Evolutionary conservation across 2,113 vertebrate species (phyloP).

Genomic region (Corynorhinus townsendii): DNA sequence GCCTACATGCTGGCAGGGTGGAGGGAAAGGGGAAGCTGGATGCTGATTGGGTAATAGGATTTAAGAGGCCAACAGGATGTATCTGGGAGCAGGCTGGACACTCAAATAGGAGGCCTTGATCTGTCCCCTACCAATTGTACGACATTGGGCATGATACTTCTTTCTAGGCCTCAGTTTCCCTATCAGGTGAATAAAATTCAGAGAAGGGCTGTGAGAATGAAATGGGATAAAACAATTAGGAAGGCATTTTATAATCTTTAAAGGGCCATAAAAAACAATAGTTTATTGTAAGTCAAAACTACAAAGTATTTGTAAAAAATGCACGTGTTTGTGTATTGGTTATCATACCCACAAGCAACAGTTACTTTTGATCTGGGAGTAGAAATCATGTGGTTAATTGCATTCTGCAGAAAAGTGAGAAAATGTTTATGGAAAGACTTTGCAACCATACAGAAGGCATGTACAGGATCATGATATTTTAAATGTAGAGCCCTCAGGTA

Average conservation of each 20-base stretch:
- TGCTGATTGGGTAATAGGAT: conserved; percentile 3
- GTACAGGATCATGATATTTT: not conserved
- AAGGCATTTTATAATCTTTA: not conserved
- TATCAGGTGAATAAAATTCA: not conserved
- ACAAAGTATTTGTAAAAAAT: conserved; percentile 3
- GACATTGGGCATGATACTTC: not conserved
- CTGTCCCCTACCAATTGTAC: not conserved
- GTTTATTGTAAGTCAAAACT: not conserved
- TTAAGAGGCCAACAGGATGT: not conserved
- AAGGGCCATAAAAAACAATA: not conserved
- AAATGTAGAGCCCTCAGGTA: not conserved
- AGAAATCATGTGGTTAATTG: not conserved
- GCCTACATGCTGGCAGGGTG: not conserved
- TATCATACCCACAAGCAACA: not conserved
- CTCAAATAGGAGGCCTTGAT: not conserved
- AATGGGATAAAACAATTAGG: not conserved
- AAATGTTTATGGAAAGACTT: conserved; percentile 12
- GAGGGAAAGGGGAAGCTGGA: not conserved
- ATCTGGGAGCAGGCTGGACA: not conserved
- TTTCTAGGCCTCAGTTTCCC: conserved; percentile 36
- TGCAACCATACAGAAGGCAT: not conserved
- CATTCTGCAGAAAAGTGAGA: conserved; percentile 31
- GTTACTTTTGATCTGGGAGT: not conserved
- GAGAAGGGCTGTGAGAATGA: not conserved
- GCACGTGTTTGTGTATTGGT: not conserved